These are phyloP conservation scores for Sarotherodon lohbergeri DNA, from an alignment of 2,113 vertebrate species.

Conservation along the genomic window DNA sequence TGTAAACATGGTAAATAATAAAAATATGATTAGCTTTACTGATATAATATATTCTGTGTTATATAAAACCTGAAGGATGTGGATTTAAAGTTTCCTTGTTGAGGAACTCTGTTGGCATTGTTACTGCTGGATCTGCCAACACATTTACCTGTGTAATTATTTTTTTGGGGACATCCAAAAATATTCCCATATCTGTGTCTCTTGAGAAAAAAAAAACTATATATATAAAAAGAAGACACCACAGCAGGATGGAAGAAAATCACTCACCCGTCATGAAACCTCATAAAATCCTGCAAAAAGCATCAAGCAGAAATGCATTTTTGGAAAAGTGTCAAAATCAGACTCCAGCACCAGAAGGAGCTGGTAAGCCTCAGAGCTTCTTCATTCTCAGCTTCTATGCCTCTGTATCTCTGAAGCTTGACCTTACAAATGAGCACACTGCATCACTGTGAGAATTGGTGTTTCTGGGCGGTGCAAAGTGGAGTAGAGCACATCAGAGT, in stretches of 20 bases:
- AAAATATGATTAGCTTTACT: neutral
- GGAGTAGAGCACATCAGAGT: slow-evolving; percentile 59
- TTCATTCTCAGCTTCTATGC: slow-evolving; percentile 1
- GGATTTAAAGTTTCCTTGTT: neutral
- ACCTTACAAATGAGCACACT: slow-evolving; percentile 63
- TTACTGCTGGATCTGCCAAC: neutral
- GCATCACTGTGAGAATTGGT: slow-evolving; percentile 61
- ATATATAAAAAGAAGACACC: neutral
- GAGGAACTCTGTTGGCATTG: neutral
- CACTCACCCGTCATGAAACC: neutral
- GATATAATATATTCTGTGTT: neutral
- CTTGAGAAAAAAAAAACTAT: neutral
- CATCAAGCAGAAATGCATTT: neutral
- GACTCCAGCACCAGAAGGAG: neutral
- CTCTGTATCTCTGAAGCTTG: slow-evolving; percentile 37
- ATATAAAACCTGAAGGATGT: neutral
- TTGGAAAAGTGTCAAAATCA: neutral
- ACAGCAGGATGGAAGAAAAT: neutral
- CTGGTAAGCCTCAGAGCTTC: neutral
- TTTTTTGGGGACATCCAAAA: neutral
- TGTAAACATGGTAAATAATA: neutral
- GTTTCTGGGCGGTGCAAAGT: slow-evolving; percentile 67
- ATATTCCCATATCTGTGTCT: neutral
- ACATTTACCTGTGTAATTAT: neutral
- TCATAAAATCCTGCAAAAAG: neutral